Conservation (phyloP, 2,797 vertebrate species). For the Cheirogaleus major region DNA sequence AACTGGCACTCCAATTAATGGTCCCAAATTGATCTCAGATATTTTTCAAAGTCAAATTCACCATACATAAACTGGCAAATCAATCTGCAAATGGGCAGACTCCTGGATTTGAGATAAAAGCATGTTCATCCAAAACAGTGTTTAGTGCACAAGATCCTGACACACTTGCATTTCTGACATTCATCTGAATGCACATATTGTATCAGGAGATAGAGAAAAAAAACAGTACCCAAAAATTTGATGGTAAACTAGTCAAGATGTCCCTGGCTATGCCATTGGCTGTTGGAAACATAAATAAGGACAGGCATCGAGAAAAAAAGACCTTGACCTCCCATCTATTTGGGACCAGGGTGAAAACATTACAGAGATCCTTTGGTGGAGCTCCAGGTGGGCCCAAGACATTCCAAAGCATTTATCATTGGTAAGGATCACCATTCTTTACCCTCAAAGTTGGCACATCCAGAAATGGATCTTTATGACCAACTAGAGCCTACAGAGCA, state of each 20-base stretch:
- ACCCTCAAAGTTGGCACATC: neutral
- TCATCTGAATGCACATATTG: neutral
- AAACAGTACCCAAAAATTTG: neutral
- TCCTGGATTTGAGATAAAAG: neutral
- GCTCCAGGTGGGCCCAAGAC: neutral
- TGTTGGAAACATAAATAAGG: slow-evolving; percentile 11
- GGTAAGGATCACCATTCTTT: neutral
- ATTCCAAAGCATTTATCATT: neutral
- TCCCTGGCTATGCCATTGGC: neutral
- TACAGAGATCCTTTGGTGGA: neutral
- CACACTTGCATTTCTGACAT: neutral
- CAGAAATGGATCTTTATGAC: neutral
- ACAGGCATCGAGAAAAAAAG: neutral
- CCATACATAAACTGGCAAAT: neutral
- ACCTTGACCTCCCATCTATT: neutral
- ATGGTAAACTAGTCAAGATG: neutral
- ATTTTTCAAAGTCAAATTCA: slow-evolving; percentile 11
- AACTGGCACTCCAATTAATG: neutral
- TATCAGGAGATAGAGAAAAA: neutral
- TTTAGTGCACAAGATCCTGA: neutral
- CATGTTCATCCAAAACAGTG: neutral
- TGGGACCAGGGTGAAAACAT: neutral
- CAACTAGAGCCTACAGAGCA: neutral
- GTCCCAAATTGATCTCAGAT: neutral
- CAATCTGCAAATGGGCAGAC: neutral